phyloP scores from a whole-genome alignment of 1,140 invertebrate species.

The Drosophila bocqueti region DNA sequence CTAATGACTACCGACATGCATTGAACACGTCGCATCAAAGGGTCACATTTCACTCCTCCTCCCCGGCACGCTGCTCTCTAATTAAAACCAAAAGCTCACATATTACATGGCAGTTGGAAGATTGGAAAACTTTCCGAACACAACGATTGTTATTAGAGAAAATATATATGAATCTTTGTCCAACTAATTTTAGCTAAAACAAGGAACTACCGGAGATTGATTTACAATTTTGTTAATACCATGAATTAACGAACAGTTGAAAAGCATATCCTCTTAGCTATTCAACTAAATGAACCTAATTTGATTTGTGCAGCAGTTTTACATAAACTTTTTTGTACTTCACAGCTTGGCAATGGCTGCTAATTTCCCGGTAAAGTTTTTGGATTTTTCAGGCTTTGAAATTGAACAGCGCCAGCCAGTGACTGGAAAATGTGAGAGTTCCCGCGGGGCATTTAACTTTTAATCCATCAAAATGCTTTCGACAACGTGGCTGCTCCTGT shows the following conservation, averaged over 20 bases:
- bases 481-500: conserved; percentile 28
- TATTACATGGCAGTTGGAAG: not conserved
- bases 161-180: not conserved
- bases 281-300: not conserved
- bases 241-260: too few relatives aligned
- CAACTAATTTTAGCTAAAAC: not conserved
- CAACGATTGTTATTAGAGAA: not conserved
- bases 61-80: conserved; percentile 1
- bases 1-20: conserved; percentile 48
- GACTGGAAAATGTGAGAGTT: conserved; percentile 36
- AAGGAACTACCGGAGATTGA: not conserved
- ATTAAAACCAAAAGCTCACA: not conserved
- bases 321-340: conserved; percentile 12
- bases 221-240: not conserved
- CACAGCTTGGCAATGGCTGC: conserved; percentile 5
- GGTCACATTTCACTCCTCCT: conserved; percentile 1
- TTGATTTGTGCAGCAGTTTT: conserved; percentile 17
- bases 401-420: conserved; percentile 29
- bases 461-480: conserved; percentile 73
- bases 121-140: not conserved
- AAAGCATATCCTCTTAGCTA: not conserved
- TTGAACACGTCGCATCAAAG: conserved; percentile 10
- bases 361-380: conserved; percentile 35
- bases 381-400: conserved; percentile 13
- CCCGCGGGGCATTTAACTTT: conserved; percentile 69